Conservation (phyloP, 2,888 invertebrate genomes). For the Machimus rusticus region DNA sequence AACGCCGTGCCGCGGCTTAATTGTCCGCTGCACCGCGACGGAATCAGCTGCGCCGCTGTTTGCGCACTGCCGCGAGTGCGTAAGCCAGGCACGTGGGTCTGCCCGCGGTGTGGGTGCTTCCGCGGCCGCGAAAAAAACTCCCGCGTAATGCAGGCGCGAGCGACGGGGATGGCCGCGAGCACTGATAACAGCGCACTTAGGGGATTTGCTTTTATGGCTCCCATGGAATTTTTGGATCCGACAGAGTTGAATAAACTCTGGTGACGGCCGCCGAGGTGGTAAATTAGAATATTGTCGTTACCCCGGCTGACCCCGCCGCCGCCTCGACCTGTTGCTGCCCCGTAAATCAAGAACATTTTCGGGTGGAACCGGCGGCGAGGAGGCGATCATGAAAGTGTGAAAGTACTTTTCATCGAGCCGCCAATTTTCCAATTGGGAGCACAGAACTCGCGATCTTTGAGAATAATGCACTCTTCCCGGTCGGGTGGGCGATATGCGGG, state of each 20-base stretch:
- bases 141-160: background rate
- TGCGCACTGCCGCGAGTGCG: background rate
- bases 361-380: background rate
- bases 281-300: background rate
- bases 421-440: background rate
- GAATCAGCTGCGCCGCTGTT: background rate
- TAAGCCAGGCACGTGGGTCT: background rate
- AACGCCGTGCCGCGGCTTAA: background rate
- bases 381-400: background rate
- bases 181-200: background rate
- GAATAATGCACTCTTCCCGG: background rate
- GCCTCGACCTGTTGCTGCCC: background rate
- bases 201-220: background rate
- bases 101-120: background rate
- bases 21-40: background rate
- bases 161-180: background rate
- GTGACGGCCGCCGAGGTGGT: background rate
- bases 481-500: background rate
- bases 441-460: background rate
- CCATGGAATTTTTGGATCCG: background rate
- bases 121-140: background rate
- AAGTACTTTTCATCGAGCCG: background rate
- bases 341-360: background rate
- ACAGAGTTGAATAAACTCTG: conserved; percentile 6
- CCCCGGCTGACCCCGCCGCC: background rate